phyloP scores from a whole-genome alignment of 2,113 vertebrate species.

The Hirundichthys speculiger region DNA sequence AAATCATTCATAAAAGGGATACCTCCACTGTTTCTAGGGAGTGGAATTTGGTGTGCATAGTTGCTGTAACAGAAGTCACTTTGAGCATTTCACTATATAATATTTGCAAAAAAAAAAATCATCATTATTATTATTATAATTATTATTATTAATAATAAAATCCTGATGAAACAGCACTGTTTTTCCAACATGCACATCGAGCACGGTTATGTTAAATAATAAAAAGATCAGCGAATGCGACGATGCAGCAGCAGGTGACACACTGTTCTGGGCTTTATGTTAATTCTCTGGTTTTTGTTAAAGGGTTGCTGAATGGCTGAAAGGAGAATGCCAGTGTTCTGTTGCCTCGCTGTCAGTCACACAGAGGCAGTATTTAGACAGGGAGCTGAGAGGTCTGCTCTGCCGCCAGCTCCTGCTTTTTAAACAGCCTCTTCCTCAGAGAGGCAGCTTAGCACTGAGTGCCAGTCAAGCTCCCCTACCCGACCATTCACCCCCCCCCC shows the following conservation, averaged over 20 bases:
- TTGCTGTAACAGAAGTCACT: not conserved
- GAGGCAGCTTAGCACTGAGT: conserved; percentile 74
- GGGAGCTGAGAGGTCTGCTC: conserved; percentile 73
- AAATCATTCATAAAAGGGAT: conserved; percentile 68
- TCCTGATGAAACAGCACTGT: conserved; percentile 15
- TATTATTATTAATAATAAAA: conserved; percentile 7
- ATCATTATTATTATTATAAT: not conserved
- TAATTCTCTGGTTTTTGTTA: conserved; percentile 64
- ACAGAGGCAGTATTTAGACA: conserved; percentile 76
- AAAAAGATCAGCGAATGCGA: conserved; percentile 36
- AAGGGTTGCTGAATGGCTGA: conserved; percentile 67
- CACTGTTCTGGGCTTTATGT: conserved; percentile 54
- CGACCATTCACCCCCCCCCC: not conserved
- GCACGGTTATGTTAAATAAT: conserved; percentile 64
- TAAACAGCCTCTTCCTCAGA: conserved; percentile 76
- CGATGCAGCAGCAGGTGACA: conserved; percentile 45
- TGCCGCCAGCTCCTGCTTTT: conserved; percentile 73
- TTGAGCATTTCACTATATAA: not conserved
- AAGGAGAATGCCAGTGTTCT: conserved; percentile 65
- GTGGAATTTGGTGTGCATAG: conserved; percentile 35
- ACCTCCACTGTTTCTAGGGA: conserved; percentile 37
- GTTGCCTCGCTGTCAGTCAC: conserved; percentile 76
- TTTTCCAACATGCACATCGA: conserved; percentile 16
- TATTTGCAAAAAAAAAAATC: not conserved
- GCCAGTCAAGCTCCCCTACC: conserved; percentile 71